Percentiles rank a stretch among this genome's conserved stretches.
These are phyloP conservation scores for Cerceris ruficornis DNA, from an alignment of 2,888 invertebrate genomes.

Conservation along the genomic window DNA sequence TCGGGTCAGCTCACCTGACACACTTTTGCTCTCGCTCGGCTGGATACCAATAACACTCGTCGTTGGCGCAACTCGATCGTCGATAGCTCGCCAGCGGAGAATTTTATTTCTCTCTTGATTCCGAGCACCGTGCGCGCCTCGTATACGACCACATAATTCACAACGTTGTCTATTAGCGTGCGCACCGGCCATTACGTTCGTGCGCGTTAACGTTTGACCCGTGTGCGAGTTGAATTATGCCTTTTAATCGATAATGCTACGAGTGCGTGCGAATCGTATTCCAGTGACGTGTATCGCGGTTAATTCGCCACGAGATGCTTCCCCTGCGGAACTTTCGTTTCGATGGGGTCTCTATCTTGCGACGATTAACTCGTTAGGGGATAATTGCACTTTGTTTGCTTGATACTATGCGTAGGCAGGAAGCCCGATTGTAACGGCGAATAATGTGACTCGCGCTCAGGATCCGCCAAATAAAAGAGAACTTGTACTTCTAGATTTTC, in stretches of 20 bases:
- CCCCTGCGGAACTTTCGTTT: background rate
- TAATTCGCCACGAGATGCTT: constrained; percentile 6
- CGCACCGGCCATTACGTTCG: constrained; percentile 33
- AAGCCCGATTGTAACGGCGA: no score
- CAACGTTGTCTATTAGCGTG: constrained; percentile 50
- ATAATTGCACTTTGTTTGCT: no score
- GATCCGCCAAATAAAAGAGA: no score
- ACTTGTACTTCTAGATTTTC: no score
- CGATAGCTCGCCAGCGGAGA: constrained; percentile 27
- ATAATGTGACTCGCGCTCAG: no score
- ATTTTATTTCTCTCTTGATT: constrained; percentile 52
- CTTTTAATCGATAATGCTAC: constrained; percentile 46
- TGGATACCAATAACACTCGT: constrained; percentile 54
- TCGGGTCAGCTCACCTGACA: constrained; percentile 60
- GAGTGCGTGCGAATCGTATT: constrained; percentile 34
- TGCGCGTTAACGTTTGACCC: constrained; percentile 26
- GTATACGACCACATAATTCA: constrained; percentile 40
- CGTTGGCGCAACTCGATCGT: constrained; percentile 28
- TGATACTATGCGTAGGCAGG: no score
- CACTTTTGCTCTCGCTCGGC: constrained; percentile 45
- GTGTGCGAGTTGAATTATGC: constrained; percentile 26
- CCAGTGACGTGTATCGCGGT: constrained; percentile 11
- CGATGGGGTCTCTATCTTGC: background rate
- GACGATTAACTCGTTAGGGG: no score
- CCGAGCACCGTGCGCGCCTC: constrained; percentile 7